Percentiles rank a stretch among this genome's conserved stretches.
Conservation (phyloP, 2,113 vertebrate genomes). For the Equus quagga region DNA sequence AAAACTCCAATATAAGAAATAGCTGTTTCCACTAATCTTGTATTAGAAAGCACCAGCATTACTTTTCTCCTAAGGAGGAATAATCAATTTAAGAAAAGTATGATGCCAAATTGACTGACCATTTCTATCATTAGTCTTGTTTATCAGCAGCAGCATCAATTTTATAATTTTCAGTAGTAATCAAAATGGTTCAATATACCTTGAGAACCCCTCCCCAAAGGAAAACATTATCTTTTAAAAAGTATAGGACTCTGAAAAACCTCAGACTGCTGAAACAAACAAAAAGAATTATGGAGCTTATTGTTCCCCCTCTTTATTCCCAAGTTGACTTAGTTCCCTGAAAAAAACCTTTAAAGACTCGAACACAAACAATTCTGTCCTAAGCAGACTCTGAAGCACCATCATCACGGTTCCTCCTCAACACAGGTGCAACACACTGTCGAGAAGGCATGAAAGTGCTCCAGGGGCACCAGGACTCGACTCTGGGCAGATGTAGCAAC, state of each 20-base stretch:
- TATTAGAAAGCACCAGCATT: not conserved
- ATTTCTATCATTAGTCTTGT: not conserved
- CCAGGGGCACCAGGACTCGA: not conserved
- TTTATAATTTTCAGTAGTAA: not conserved
- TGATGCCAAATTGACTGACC: not conserved
- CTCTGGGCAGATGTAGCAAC: not conserved
- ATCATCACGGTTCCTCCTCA: not conserved
- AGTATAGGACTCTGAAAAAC: not conserved
- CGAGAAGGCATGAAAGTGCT: not conserved
- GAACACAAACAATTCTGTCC: not conserved
- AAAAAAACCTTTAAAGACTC: not conserved
- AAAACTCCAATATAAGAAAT: constrained; percentile 79
- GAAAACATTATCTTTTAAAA: not conserved
- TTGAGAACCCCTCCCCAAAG: not conserved
- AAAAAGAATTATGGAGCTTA: not conserved
- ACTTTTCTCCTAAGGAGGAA: constrained; percentile 25
- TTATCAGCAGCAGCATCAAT: not conserved
- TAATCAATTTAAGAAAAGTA: not conserved
- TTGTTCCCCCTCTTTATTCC: not conserved
- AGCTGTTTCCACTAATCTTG: constrained; percentile 63
- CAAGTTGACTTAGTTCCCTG: not conserved
- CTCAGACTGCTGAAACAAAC: not conserved
- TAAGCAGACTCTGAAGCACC: not conserved
- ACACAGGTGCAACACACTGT: not conserved
- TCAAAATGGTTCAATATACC: not conserved